A percentile compares a stretch with the other conserved stretches of the same genome.
phyloP scores from a whole-genome alignment of 2,113 vertebrate genomes.

The Toxotes jaculatrix region DNA sequence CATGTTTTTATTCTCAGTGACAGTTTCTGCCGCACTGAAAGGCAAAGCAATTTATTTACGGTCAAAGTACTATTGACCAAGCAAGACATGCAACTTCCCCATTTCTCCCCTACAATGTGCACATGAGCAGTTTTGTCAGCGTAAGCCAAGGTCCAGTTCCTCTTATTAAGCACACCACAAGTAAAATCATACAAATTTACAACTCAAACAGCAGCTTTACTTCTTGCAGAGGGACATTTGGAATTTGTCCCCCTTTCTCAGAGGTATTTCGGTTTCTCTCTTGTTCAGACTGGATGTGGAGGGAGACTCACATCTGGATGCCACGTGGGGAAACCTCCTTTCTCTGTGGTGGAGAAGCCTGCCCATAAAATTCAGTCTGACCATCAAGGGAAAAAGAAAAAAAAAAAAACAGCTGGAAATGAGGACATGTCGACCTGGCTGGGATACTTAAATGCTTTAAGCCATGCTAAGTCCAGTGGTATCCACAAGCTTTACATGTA shows the following conservation, averaged over 20 bases:
- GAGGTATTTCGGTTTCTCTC: conserved; percentile 14
- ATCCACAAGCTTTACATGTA: conserved; percentile 38
- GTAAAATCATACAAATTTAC: neutral
- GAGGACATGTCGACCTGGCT: conserved; percentile 10
- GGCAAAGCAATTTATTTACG: conserved; percentile 31
- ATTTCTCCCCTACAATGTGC: conserved; percentile 40
- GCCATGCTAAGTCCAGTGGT: conserved; percentile 32
- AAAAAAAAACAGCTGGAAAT: conserved; percentile 50
- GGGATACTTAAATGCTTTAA: conserved; percentile 43
- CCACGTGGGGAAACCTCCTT: conserved; percentile 53
- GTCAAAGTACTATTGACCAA: conserved; percentile 51
- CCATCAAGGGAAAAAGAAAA: conserved; percentile 31
- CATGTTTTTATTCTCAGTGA: conserved; percentile 55
- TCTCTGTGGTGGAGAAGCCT: neutral
- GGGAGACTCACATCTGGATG: conserved; percentile 66
- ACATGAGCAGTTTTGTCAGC: neutral
- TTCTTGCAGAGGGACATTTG: neutral
- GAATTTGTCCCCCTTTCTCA: neutral
- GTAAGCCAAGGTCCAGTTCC: conserved; percentile 9
- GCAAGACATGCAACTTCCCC: conserved; percentile 47
- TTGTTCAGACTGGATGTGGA: conserved; percentile 17
- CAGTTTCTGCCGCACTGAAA: conserved; percentile 43
- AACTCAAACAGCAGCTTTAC: neutral
- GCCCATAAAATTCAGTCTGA: conserved; percentile 19
- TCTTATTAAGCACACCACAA: neutral